Conservation (phyloP, 2,113 vertebrate genomes). For the Melanerpes formicivorus region DNA sequence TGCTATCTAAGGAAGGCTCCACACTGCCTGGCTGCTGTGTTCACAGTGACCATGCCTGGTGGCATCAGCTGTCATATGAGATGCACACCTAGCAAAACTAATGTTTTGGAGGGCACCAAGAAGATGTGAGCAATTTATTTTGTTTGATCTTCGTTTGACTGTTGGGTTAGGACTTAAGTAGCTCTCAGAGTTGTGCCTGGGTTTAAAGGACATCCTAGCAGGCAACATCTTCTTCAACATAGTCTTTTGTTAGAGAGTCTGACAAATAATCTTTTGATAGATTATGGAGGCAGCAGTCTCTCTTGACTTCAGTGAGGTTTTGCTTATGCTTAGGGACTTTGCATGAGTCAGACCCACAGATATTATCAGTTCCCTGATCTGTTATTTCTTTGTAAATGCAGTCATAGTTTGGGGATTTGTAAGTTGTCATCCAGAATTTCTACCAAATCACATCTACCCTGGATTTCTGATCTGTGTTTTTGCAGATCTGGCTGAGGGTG, state of each 20-base stretch:
- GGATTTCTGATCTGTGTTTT: constrained; percentile 53
- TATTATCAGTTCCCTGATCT: background rate
- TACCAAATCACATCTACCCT: constrained; percentile 33
- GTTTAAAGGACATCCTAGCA: background rate
- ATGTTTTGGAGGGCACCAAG: background rate
- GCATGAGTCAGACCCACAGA: background rate
- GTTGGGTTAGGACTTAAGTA: background rate
- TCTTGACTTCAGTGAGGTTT: background rate
- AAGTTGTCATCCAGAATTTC: constrained; percentile 33
- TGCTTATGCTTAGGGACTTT: background rate
- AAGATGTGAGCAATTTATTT: background rate
- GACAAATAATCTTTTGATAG: background rate
- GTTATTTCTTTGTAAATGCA: constrained; percentile 16
- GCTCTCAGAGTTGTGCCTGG: background rate
- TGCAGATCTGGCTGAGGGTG: constrained; percentile 48
- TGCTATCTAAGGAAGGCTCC: background rate
- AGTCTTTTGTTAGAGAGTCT: background rate
- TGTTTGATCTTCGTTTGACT: background rate
- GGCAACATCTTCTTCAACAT: background rate
- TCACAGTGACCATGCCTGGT: background rate
- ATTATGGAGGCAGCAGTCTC: background rate
- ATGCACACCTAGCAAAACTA: background rate
- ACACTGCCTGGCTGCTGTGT: fast-evolving
- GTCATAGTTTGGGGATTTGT: constrained; percentile 11
- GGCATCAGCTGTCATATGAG: background rate